Evolutionary conservation across 1,140 invertebrate species (phyloP).

Genomic region (Leptoteleia sp.): DNA sequence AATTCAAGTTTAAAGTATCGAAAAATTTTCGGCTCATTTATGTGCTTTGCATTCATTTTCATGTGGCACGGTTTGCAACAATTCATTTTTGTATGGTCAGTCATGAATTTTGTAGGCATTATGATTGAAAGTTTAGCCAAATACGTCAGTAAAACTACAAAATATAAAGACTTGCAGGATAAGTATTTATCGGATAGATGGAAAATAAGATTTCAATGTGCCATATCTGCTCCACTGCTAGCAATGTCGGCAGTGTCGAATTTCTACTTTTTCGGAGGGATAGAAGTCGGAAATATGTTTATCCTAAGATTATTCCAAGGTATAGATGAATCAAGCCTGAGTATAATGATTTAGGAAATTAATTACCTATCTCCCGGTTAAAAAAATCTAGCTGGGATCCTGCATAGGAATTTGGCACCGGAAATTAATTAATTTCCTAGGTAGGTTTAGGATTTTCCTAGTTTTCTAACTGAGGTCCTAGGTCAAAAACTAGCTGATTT

Average conservation of each 20-base stretch:
- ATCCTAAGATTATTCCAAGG: slow-evolving; percentile 81
- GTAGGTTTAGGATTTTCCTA: no score
- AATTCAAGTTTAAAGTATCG: slow-evolving; percentile 74
- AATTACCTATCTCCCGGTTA: no score
- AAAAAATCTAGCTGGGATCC: no score
- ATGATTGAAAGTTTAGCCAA: slow-evolving; percentile 85
- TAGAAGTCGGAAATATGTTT: slow-evolving; percentile 86
- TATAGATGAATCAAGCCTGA: slow-evolving; percentile 57
- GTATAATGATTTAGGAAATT: not conserved
- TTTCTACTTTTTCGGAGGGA: slow-evolving; percentile 92
- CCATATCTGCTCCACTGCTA: slow-evolving; percentile 86
- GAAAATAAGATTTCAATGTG: slow-evolving; percentile 84
- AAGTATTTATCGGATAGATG: slow-evolving; percentile 76
- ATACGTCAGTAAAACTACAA: slow-evolving; percentile 75
- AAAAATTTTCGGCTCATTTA: slow-evolving; percentile 87
- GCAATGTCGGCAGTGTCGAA: slow-evolving; percentile 90
- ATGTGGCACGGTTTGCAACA: slow-evolving; percentile 93
- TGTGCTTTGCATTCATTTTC: slow-evolving; percentile 93
- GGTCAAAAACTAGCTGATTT: no score
- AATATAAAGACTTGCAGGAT: slow-evolving; percentile 77
- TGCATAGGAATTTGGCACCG: no score
- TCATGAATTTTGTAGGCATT: slow-evolving; percentile 90
- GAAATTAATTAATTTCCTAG: no score
- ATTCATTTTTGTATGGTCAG: slow-evolving; percentile 91
- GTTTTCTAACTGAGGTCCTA: no score